Base-by-base conservation (phyloP, 2,888 invertebrate species). In the Epinotia demarniana region DNA sequence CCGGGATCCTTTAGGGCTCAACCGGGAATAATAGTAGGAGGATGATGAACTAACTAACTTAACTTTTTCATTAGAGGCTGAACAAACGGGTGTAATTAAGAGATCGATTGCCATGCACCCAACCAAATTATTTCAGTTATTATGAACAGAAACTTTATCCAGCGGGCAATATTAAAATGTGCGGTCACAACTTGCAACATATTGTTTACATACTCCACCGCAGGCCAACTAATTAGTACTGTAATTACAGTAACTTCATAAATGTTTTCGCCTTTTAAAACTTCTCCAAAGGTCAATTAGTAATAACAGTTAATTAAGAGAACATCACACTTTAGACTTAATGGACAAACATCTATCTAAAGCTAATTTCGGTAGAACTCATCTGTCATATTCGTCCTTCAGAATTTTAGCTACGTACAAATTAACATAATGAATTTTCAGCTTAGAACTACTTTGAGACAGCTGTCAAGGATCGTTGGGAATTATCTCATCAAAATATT, bases 311-410 rank as follows among this genome's bases (percentile, higher is more conserved):
- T 46, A 46, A 46, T 64, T 53, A 64, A 27, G 23, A 64, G n/a
- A 53, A n/a, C 53, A 13, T 49, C 49, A 16, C 46, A 9, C 23
- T 27, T 49, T 49, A 53, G 27, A 18, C 27, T 53, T 70, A 62
- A 53, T 62, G 61, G 39, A 33, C 62, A 71, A 62, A 62, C 62
- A 55, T 55, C 62, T 71, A 61, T 16, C 39, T 55, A 11, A 5
- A 71, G 39, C 49, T 9, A 71, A 71, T 39, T 62, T 39, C 11
- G 13, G 53, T 39, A 13, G 13, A 61, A 70, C 61, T 62, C 16
- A 19, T 55, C 55, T 23, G 49, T 49, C 70, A 70, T 8, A 49
- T 49, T 64, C 49, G 46, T 18, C 13, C 53, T 62, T 71, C 16
- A 23, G 19, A 58, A 23, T 55, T 55, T 67, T 12, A 39, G 18